phyloP scores from a whole-genome alignment of 2,888 invertebrate species.

The Hipparchia sbordonii region DNA sequence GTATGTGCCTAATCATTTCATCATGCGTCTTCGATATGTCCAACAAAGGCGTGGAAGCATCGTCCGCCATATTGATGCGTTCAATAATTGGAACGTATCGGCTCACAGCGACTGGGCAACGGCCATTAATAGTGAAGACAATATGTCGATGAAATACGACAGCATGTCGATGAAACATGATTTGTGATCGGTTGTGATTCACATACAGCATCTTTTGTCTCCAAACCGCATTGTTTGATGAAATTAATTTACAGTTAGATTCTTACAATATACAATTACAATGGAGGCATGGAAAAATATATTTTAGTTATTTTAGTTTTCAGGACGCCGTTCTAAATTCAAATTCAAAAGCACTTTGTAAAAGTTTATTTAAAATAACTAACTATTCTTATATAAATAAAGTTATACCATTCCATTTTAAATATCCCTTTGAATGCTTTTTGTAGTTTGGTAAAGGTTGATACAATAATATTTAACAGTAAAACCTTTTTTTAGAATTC shows the following conservation, averaged over 20 bases:
- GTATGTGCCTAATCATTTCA: too few species aligned
- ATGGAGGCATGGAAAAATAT: too few species aligned
- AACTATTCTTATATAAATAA: too few species aligned
- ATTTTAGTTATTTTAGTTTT: too few species aligned
- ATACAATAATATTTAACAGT: too few species aligned
- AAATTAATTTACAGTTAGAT: background rate
- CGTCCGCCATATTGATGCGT: conserved; percentile 13
- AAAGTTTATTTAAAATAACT: too few species aligned
- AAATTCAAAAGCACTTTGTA: too few species aligned
- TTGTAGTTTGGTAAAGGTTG: too few species aligned
- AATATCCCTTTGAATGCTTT: too few species aligned
- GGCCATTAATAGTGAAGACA: conserved; percentile 31
- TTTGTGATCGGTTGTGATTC: conserved; percentile 7
- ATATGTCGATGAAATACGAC: conserved; percentile 40
- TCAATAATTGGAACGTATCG: conserved; percentile 24
- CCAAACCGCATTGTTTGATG: background rate
- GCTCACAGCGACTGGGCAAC: conserved; percentile 7
- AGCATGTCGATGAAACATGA: conserved; percentile 36
- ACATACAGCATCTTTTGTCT: conserved; percentile 5
- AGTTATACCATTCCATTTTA: too few species aligned
- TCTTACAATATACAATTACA: background rate
- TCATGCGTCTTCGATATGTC: conserved; percentile 10
- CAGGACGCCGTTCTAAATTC: too few species aligned
- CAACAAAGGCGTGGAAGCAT: conserved; percentile 11
- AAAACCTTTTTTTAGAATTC: too few species aligned